Base-by-base conservation (phyloP, 2,888 invertebrate genomes). In the Noctua janthe region DNA sequence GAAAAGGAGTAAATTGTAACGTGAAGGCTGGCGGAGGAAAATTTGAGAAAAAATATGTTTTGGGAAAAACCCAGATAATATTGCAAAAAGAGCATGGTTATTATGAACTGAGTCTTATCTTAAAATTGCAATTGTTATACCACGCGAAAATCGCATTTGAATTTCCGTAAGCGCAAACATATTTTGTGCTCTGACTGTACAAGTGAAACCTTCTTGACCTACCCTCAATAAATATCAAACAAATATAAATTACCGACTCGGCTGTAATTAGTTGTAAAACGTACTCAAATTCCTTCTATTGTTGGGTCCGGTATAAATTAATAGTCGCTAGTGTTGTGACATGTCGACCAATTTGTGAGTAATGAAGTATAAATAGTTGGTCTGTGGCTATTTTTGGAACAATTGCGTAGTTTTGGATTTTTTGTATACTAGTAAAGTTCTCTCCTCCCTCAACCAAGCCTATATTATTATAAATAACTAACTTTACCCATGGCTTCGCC, bases 181-280 rank as follows among this genome's bases (percentile, higher is more conserved):
- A 66, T 35, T 66, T 66, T 39, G 39, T 66, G 39, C 39, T 39
- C 20, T 5, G 20, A 66, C 66, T 17, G 35, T 66, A 66, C 66
- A 39, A 39, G 6, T 20, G 10, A 5, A 79, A 78, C 72, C 72
- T 64, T 59, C 67, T 43, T 6, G 72, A 35, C 54, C 72, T 49
- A 81, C 66, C 86, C 86, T 76, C 78, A 88, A 91, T 91, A 91
- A 90, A 91, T 90, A 88, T 84, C 80, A 85, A 87, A 88, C 80
- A 82, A 82, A 81, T 86, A 89, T 91, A 90, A 91, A 90, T 91
- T 88, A 89, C 77, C 2, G 71, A 74, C 23, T 73, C 51, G 78
- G 54, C 81, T 54, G 79, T 89, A 91, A 91, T 89, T 91, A 91
- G 85, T 89, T 88, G 88, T 91, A 91, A 89, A 90, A 88, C 87